Evolutionary conservation across 2,797 vertebrate genomes (phyloP).

Genomic region (Rhinatrema bivittatum): DNA sequence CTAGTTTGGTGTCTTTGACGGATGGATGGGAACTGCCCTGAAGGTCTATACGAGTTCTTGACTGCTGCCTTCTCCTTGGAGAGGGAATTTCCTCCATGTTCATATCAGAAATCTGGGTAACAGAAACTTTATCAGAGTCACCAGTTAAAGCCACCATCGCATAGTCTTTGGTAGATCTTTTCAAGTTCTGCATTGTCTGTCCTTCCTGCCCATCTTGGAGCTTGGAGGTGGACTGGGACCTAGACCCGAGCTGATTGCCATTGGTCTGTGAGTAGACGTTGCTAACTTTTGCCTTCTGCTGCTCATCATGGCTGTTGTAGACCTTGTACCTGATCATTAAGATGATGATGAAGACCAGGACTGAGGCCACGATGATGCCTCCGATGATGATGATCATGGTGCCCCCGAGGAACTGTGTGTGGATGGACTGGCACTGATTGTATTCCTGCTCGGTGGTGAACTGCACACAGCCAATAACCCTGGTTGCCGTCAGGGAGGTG

Average conservation of each 20-base stretch:
- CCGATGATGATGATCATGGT: constrained; percentile 82
- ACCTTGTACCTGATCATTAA: constrained; percentile 93
- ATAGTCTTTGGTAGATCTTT: too few species aligned
- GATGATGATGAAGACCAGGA: constrained; percentile 90
- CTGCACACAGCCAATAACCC: constrained; percentile 82
- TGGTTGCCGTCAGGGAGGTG: constrained; percentile 74
- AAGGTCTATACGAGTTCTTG: neutral
- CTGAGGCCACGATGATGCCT: constrained; percentile 74
- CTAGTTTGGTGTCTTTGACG: too few species aligned
- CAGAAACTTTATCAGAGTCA: neutral
- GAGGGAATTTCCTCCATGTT: neutral
- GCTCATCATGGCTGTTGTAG: constrained; percentile 64
- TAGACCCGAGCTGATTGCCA: constrained; percentile 2
- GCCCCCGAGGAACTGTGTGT: constrained; percentile 62
- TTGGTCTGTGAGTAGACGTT: constrained; percentile 22
- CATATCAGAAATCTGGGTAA: neutral
- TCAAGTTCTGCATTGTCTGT: too few species aligned
- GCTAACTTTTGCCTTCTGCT: constrained; percentile 58
- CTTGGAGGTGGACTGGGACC: constrained; percentile 1
- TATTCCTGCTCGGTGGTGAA: constrained; percentile 73
- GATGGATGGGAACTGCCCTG: neutral
- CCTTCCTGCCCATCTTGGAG: neutral
- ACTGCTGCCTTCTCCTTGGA: neutral
- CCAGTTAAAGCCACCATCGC: neutral
- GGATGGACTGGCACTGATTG: constrained; percentile 57